Conservation (phyloP, 2,888 invertebrate genomes). For the Cheilosia grossa region DNA sequence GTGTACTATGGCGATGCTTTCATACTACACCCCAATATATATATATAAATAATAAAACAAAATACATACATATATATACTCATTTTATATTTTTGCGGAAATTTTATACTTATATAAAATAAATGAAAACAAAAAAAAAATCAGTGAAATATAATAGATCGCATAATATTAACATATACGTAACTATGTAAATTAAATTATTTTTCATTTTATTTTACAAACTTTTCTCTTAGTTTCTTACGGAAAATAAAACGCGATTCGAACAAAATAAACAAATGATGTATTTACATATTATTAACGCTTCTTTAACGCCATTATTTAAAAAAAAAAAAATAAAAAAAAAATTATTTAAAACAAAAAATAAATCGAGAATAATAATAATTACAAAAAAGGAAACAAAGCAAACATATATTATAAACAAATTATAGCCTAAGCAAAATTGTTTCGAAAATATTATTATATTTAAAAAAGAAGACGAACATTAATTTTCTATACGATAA, state of each 20-base stretch:
- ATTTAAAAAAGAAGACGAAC: slow-evolving; percentile 43
- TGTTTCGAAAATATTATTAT: slow-evolving; percentile 67
- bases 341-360: slow-evolving; percentile 57
- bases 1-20: slow-evolving; percentile 75
- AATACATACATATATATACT: slow-evolving; percentile 78
- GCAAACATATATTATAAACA: slow-evolving; percentile 64
- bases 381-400: slow-evolving; percentile 39
- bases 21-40: slow-evolving; percentile 68
- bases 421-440: slow-evolving; percentile 74
- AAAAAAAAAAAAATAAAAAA: slow-evolving; percentile 66
- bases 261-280: slow-evolving; percentile 46
- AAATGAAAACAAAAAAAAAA: slow-evolving; percentile 37
- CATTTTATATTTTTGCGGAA: slow-evolving; percentile 82
- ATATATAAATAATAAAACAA: slow-evolving; percentile 61
- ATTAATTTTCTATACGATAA: slow-evolving; percentile 71
- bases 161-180: slow-evolving; percentile 66
- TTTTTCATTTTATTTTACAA: slow-evolving; percentile 30
- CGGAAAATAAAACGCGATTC: slow-evolving; percentile 24
- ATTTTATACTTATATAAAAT: slow-evolving; percentile 77
- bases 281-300: slow-evolving; percentile 55
- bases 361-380: slow-evolving; percentile 65
- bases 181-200: slow-evolving; percentile 72
- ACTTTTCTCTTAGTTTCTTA: slow-evolving; percentile 35
- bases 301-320: slow-evolving; percentile 70
- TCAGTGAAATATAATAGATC: slow-evolving; percentile 65